A percentile compares a stretch with the other conserved stretches of the same genome.
phyloP scores from a whole-genome alignment of 2,797 vertebrate species.

The Danio jaintianensis region DNA sequence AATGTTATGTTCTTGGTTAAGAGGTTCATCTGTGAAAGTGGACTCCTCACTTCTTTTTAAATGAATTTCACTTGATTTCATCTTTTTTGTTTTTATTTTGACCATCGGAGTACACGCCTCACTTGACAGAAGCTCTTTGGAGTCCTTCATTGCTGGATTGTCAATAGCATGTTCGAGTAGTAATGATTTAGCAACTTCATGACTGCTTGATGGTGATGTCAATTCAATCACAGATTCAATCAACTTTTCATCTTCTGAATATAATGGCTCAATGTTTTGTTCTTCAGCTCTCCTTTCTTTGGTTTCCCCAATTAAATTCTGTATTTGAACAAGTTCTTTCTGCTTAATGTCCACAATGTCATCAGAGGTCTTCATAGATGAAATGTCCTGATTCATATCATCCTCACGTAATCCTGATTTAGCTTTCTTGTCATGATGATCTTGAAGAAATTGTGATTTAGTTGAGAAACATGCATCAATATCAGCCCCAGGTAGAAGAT shows the following conservation, averaged over 20 bases:
- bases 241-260: conserved; percentile 22
- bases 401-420: conserved; percentile 42
- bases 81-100: conserved; percentile 57
- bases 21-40: conserved; percentile 33
- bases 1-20: conserved; percentile 46
- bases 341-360: conserved; percentile 42
- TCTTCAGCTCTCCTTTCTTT: conserved; percentile 17
- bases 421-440: background rate
- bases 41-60: conserved; percentile 24
- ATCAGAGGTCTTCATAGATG: background rate
- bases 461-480: background rate
- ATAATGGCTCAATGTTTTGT: background rate
- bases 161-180: conserved; percentile 12
- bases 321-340: conserved; percentile 11
- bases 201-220: conserved; percentile 17
- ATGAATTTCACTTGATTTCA: conserved; percentile 37
- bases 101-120: background rate
- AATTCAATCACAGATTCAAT: conserved; percentile 1
- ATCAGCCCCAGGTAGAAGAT: conserved; percentile 21
- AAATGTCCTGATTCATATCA: conserved; percentile 13
- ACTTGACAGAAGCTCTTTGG: conserved; percentile 6
- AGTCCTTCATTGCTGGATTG: conserved; percentile 7
- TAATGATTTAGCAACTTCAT: conserved; percentile 5
- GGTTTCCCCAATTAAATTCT: conserved; percentile 20
- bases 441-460: conserved; percentile 4